Conservation (phyloP, 1,140 invertebrate species). For the Trinorchestia longiramus region DNA sequence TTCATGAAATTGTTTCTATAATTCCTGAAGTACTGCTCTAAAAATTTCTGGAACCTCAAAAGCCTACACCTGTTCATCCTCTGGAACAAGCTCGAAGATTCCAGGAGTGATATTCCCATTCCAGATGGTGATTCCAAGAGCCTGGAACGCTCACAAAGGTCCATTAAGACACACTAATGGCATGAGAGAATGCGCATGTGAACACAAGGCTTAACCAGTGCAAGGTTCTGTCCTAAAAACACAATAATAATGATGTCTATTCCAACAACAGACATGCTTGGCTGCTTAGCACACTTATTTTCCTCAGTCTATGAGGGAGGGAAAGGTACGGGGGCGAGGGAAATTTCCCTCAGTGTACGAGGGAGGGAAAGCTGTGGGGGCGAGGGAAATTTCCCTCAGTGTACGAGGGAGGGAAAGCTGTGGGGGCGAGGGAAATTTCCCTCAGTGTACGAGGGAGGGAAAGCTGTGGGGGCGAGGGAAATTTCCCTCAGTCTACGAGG, state of each 20-base stretch:
- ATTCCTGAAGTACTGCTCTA: not conserved
- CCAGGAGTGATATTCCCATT: not conserved
- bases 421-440: no score
- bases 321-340: no score
- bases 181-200: not conserved
- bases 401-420: no score
- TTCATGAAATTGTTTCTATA: not conserved
- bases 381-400: no score
- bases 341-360: no score
- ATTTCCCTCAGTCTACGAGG: no score
- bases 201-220: not conserved
- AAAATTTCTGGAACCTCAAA: not conserved
- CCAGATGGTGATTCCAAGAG: not conserved
- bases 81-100: not conserved
- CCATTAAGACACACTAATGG: not conserved
- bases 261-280: not conserved
- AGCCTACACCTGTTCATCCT: not conserved
- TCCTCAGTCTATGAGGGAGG: no score
- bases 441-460: no score
- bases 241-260: not conserved
- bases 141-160: not conserved
- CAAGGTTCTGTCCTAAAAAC: not conserved
- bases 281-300: not conserved
- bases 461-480: no score
- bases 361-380: no score